These are phyloP conservation scores for Coenobita brevimanus DNA, from an alignment of 1,140 invertebrate genomes.

Conservation along the genomic window DNA sequence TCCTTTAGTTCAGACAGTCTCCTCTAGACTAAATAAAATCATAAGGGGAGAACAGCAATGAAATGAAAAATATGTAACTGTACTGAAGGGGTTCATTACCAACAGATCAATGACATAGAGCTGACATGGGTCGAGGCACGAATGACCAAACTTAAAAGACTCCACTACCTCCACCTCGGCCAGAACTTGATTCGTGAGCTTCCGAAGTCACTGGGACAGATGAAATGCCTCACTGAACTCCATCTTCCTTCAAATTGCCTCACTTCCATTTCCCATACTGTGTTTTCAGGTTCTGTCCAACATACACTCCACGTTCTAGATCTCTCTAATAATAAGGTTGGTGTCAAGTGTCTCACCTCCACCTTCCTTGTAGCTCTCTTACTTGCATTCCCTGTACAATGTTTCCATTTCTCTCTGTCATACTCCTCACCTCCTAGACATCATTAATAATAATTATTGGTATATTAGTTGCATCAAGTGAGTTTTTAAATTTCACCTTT, in stretches of 20 bases:
- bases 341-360: neutral
- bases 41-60: neutral
- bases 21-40: neutral
- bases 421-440: too few relatives aligned
- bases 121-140: constrained; percentile 49
- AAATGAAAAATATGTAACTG: neutral
- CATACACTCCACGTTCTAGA: constrained; percentile 41
- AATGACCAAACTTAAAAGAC: constrained; percentile 39
- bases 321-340: constrained; percentile 41
- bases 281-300: constrained; percentile 47
- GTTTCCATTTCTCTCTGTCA: too few relatives aligned
- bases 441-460: too few relatives aligned
- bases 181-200: constrained; percentile 30
- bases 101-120: constrained; percentile 35
- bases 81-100: neutral
- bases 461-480: too few relatives aligned
- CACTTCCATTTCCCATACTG: neutral
- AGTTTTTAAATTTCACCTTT: too few relatives aligned
- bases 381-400: too few relatives aligned
- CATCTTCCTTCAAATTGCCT: constrained; percentile 44
- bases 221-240: constrained; percentile 40
- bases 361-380: neutral
- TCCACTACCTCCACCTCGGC: constrained; percentile 44
- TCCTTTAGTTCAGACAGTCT: too few relatives aligned
- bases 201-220: constrained; percentile 17